Conservation (phyloP, 2,113 vertebrate genomes). For the Amia ocellicauda region DNA sequence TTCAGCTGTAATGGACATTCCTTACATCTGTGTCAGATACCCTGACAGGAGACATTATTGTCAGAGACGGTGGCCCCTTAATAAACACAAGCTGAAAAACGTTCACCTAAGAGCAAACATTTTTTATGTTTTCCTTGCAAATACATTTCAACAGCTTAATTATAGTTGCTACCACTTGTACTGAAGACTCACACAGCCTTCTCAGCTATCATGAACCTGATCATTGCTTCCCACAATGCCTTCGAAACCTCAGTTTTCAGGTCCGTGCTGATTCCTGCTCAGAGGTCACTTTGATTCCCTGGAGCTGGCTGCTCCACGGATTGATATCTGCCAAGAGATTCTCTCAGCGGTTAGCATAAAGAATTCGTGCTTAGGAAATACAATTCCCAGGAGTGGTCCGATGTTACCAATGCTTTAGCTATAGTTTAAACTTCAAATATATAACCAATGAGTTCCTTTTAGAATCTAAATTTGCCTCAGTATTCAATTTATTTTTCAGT, state of each 20-base stretch:
- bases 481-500: not conserved
- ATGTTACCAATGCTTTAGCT: not conserved
- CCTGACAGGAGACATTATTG: not conserved
- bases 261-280: not conserved
- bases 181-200: not conserved
- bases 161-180: not conserved
- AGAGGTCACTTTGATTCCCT: not conserved
- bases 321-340: not conserved
- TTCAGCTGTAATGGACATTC: too few species aligned
- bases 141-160: not conserved
- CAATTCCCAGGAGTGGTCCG: not conserved
- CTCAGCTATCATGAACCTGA: not conserved
- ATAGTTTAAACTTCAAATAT: not conserved
- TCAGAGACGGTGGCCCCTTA: not conserved
- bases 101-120: not conserved
- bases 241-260: not conserved
- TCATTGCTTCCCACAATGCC: not conserved
- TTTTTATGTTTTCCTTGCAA: not conserved
- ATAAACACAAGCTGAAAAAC: not conserved
- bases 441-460: constrained; percentile 8
- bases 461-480: too few species aligned
- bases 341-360: not conserved
- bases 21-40: too few species aligned
- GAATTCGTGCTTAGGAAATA: not conserved
- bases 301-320: not conserved